These are phyloP conservation scores for Leptinotarsa peninsularis DNA, from an alignment of 2,888 invertebrate species.

Conservation along the genomic window DNA sequence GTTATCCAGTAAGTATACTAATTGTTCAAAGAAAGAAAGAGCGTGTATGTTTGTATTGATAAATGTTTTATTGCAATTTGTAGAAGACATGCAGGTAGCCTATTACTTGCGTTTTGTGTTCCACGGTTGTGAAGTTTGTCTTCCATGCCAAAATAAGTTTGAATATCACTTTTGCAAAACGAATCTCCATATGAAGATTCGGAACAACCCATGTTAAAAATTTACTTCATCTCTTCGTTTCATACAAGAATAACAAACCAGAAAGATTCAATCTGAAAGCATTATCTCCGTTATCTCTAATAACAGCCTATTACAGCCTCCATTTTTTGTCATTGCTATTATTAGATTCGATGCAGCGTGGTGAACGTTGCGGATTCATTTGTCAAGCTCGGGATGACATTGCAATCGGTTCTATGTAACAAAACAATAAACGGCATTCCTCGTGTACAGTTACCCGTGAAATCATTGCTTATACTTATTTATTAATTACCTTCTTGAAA, in stretches of 20 bases:
- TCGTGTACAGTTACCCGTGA: conserved; percentile 36
- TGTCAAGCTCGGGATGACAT: conserved; percentile 27
- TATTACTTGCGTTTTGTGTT: too few species aligned
- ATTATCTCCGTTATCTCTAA: background rate
- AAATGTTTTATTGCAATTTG: too few species aligned
- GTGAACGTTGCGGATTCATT: conserved; percentile 4
- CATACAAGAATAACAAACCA: background rate
- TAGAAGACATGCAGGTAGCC: too few species aligned
- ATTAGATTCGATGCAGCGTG: background rate
- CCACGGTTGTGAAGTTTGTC: too few species aligned
- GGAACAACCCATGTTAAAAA: too few species aligned
- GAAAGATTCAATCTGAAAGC: background rate
- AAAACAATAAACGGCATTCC: conserved; percentile 37
- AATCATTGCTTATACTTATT: conserved; percentile 33
- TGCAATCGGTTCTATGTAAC: conserved; percentile 24
- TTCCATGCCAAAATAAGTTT: too few species aligned
- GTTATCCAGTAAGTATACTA: too few species aligned
- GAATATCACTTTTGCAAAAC: too few species aligned
- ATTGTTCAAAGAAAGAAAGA: too few species aligned
- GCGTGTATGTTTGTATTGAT: too few species aligned
- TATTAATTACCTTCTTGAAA: conserved; percentile 37
- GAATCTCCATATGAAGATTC: too few species aligned
- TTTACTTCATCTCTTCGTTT: too few species aligned
- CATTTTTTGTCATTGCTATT: background rate
- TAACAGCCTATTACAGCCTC: background rate